phyloP scores from a whole-genome alignment of 2,888 invertebrate genomes.

The Acleris holmiana region DNA sequence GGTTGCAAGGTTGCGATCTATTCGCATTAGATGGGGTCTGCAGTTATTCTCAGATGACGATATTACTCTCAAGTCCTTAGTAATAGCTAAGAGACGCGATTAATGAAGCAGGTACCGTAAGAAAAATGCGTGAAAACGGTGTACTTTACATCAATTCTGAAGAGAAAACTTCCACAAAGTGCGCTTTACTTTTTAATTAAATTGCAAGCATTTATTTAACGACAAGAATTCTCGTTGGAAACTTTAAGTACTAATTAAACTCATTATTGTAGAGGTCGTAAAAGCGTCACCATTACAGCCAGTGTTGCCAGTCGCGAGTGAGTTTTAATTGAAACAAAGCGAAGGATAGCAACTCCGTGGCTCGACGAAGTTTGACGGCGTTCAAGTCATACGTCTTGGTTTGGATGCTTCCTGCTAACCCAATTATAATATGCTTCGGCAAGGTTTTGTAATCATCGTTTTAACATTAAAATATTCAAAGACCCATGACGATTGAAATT shows the following conservation, averaged over 20 bases:
- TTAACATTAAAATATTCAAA: slow-evolving; percentile 4
- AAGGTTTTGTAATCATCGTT: slow-evolving; percentile 1
- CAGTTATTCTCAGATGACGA: slow-evolving; percentile 33
- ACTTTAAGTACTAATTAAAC: slow-evolving; percentile 51
- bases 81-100: slow-evolving; percentile 1
- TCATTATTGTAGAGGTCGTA: slow-evolving; percentile 43
- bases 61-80: slow-evolving; percentile 37
- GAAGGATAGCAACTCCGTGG: slow-evolving; percentile 39
- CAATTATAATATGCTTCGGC: slow-evolving; percentile 39
- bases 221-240: slow-evolving; percentile 28
- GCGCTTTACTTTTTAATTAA: slow-evolving; percentile 20
- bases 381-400: slow-evolving; percentile 32
- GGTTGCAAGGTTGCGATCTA: slow-evolving; percentile 46
- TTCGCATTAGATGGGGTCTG: slow-evolving; percentile 37
- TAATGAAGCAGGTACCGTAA: not conserved
- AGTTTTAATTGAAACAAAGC: slow-evolving; percentile 67
- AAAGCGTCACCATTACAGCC: slow-evolving; percentile 46
- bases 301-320: slow-evolving; percentile 44
- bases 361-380: slow-evolving; percentile 30
- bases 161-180: slow-evolving; percentile 2
- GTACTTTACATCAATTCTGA: not conserved
- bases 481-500: not conserved
- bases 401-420: slow-evolving; percentile 40
- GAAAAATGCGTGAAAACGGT: not conserved
- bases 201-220: slow-evolving; percentile 16